Evolutionary conservation across 1,140 invertebrate genomes (phyloP).

Genomic region (Zaprionus kolodkinae): DNA sequence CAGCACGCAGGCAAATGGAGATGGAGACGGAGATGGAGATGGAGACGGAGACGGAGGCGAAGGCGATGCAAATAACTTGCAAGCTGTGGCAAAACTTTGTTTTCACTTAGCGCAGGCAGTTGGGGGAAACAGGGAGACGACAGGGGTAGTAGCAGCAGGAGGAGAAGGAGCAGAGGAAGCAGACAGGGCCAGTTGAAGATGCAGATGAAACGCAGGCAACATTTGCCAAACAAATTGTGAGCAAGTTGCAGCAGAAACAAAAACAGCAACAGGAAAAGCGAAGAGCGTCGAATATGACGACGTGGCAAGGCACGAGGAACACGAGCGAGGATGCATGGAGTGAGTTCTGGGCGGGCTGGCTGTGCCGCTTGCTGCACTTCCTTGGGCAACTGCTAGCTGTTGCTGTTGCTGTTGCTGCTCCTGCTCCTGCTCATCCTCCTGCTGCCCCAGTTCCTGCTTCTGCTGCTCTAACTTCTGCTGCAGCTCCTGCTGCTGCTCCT

Average conservation of each 20-base stretch:
- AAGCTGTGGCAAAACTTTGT: conserved; percentile 49
- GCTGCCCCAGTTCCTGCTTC: too few relatives aligned
- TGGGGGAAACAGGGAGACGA: too few relatives aligned
- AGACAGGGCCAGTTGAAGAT: neutral
- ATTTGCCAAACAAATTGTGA: conserved; percentile 79
- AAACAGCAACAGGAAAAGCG: conserved; percentile 75
- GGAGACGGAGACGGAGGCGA: neutral
- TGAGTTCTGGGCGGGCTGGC: too few relatives aligned
- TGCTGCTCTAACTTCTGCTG: neutral
- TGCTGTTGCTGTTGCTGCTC: neutral
- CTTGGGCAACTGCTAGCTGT: too few relatives aligned
- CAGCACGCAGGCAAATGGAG: conserved; percentile 13
- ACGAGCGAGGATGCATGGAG: neutral
- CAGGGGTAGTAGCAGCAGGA: neutral
- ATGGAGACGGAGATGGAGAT: neutral
- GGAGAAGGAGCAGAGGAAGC: too few relatives aligned
- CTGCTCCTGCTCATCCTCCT: neutral
- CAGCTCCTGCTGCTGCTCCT: neutral
- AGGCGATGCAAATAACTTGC: conserved; percentile 45
- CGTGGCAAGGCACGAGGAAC: neutral
- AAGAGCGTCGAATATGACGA: conserved; percentile 43
- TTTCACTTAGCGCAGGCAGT: conserved; percentile 25
- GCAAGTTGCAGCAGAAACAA: conserved; percentile 69
- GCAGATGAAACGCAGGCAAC: conserved; percentile 33
- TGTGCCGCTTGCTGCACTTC: neutral